A percentile compares a stretch with the other conserved stretches of the same genome.
Conservation (phyloP, 2,888 invertebrate genomes). For the Gisinianus flammeolus region DNA sequence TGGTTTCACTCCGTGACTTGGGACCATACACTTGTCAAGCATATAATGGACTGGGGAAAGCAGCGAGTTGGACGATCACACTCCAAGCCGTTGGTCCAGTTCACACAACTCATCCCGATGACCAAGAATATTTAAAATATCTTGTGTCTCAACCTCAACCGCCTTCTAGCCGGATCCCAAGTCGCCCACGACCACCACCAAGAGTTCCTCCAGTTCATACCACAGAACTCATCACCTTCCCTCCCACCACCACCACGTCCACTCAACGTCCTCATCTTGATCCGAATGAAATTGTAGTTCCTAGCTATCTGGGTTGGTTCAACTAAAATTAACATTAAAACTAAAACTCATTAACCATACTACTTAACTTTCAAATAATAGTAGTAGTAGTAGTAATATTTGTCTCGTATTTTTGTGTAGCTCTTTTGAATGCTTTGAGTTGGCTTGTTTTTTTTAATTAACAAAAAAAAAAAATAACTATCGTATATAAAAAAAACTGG, state of each 20-base stretch:
- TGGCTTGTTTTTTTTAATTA: no score
- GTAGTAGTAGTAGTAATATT: no score
- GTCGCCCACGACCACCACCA: conserved; percentile 22
- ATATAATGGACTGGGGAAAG: conserved; percentile 79
- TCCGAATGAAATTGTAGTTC: conserved; percentile 27
- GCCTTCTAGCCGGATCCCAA: conserved; percentile 9
- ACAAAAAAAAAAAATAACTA: no score
- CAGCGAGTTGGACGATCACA: conserved; percentile 77
- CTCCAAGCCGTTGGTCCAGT: conserved; percentile 76
- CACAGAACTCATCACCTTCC: conserved; percentile 9
- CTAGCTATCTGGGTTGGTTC: conserved; percentile 29
- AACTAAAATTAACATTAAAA: not conserved
- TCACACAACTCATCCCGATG: conserved; percentile 66
- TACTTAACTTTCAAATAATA: not conserved
- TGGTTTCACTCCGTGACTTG: conserved; percentile 73
- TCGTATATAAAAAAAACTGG: no score
- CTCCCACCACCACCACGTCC: conserved; percentile 7
- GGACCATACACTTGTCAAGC: conserved; percentile 90
- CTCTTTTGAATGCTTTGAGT: no score
- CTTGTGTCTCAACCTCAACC: conserved; percentile 63
- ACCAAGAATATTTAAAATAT: conserved; percentile 69
- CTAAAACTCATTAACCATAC: not conserved
- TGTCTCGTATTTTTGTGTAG: no score
- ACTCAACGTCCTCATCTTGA: not conserved
- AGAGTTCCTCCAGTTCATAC: conserved; percentile 13